phyloP scores from a whole-genome alignment of 2,113 vertebrate species.

The Dolichotis patagonum region DNA sequence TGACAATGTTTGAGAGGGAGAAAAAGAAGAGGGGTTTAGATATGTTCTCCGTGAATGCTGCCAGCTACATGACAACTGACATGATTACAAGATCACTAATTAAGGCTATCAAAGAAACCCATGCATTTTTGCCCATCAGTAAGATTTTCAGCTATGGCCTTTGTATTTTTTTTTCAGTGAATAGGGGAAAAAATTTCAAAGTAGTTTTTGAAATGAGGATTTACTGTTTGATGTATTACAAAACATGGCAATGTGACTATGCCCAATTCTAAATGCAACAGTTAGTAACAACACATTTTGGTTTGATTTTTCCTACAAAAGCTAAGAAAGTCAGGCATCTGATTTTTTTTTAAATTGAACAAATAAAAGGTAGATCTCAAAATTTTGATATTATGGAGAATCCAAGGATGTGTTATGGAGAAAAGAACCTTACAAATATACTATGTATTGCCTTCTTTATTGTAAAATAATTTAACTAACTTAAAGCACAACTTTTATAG shows the following conservation, averaged over 20 bases:
- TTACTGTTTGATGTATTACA: not conserved
- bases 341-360: not conserved
- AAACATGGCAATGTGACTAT: not conserved
- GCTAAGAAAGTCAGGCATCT: not conserved
- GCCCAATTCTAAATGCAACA: not conserved
- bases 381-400: not conserved
- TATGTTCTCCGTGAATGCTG: conserved; percentile 68
- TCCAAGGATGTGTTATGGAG: not conserved
- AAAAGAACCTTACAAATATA: not conserved
- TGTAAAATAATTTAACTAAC: not conserved
- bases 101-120: conserved; percentile 76
- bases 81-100: conserved; percentile 80
- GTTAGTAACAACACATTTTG: not conserved
- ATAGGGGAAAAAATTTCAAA: not conserved
- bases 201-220: not conserved
- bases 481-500: not conserved
- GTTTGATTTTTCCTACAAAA: not conserved
- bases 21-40: conserved; percentile 73
- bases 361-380: not conserved
- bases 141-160: conserved; percentile 62
- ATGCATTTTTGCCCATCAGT: conserved; percentile 52
- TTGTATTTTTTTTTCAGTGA: conserved; percentile 50
- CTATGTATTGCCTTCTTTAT: not conserved
- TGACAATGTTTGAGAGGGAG: conserved; percentile 71
- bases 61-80: conserved; percentile 75